Percentiles rank a stretch among this genome's conserved stretches.
Evolutionary conservation across 2,113 vertebrate genomes (phyloP).

Genomic region (Colossoma macropomum): DNA sequence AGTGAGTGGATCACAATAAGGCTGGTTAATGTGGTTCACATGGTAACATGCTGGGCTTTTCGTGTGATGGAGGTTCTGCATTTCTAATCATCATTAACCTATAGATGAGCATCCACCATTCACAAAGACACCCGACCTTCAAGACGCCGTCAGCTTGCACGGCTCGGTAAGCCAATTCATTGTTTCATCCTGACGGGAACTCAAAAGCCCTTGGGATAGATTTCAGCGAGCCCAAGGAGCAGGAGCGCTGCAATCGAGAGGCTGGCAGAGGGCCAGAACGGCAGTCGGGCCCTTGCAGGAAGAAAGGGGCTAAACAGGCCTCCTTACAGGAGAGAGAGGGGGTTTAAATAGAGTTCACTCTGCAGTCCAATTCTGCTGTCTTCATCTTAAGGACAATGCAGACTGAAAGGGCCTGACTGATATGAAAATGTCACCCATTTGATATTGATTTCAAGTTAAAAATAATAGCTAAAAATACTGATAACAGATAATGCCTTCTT

Average conservation of each 20-base stretch:
- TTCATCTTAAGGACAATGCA: not conserved
- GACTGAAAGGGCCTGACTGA: not conserved
- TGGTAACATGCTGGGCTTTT: not conserved
- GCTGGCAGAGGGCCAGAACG: not conserved
- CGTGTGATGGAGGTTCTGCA: not conserved
- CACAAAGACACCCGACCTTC: not conserved
- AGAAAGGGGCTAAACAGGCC: not conserved
- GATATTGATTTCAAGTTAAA: no score
- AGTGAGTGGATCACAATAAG: no score
- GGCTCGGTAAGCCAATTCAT: constrained; percentile 16
- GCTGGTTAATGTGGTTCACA: not conserved
- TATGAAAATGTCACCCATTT: not conserved
- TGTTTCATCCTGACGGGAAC: constrained; percentile 29
- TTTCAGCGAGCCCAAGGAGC: constrained; percentile 1
- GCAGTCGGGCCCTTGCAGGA: not conserved
- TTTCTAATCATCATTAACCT: constrained; percentile 19
- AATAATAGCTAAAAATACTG: no score
- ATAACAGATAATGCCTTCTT: no score
- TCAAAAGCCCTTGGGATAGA: not conserved
- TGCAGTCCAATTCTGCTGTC: not conserved
- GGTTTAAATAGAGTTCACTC: not conserved
- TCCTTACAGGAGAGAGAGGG: not conserved
- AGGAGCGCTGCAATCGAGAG: not conserved
- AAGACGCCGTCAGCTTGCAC: not conserved
- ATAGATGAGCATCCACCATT: not conserved